Base-by-base conservation (phyloP, 64 coral and sea anemone genomes). In the Catalaphyllia jardinei region DNA sequence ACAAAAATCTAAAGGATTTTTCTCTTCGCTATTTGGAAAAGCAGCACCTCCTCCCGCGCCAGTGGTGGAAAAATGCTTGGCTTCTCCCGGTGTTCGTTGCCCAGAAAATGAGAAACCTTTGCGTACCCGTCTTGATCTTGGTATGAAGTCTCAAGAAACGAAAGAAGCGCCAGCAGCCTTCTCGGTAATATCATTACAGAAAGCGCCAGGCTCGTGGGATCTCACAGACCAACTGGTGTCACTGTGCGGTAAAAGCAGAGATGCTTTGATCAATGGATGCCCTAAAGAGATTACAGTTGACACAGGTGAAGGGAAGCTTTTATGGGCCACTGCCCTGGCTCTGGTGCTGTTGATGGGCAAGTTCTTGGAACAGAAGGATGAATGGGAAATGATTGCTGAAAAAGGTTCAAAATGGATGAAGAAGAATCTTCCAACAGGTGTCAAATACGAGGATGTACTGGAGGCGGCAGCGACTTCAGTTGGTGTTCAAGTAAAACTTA, bases 261-360 rank as follows among this genome's bases (percentile, higher is more conserved):
- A 80, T 39, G 71, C 88, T 54, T 87, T 93, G 11, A 80, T 74
- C 46, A 25, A 82, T 63, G 52, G 35, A 46, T 93, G 92, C 62
- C 86, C 67, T 14, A n/a, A 33, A 59, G 57, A 50, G 62, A 52
- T 93, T 60, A 29, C 89, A 69, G 89, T 20, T 29, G 67, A 24
- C 20, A 55, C 86, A 49, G 50, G 51, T 25, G 69, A 64, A 49
- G 88, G 59, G 27, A 80, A 78, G 38, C 19, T 59, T 19, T 7
- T 94, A 17, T 94, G 93, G 93, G 93, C 93, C 62, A 94, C 93
- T 51, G 93, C 88, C 67, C 85, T 94, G 55, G 92, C 92, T 60
- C 86, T 94, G 52, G 88, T 88, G 14, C 77, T 79, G 39, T 60
- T 94, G 50, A 54, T 79, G 76, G 55, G 87, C 8, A 94, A 87